phyloP scores from a whole-genome alignment of 2,888 invertebrate genomes.

The Acanthosepion lycidas region DNA sequence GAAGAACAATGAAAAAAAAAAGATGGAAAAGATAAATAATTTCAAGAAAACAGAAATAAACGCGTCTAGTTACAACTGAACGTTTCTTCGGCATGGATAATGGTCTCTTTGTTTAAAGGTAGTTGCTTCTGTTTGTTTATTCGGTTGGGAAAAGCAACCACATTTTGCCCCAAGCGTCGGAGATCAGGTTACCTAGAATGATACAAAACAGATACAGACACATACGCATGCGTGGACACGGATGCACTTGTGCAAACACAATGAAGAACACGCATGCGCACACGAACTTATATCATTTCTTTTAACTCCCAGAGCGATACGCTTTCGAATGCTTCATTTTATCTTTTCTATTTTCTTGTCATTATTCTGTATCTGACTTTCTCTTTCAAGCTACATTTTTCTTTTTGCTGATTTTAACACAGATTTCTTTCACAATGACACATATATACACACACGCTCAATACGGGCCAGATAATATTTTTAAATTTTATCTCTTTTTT shows the following conservation, averaged over 20 bases:
- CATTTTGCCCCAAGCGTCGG: background rate
- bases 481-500: too few relatives aligned
- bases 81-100: too few relatives aligned
- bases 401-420: background rate
- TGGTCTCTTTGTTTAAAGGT: background rate
- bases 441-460: background rate
- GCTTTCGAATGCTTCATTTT: background rate
- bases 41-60: too few relatives aligned
- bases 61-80: too few relatives aligned
- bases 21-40: too few relatives aligned
- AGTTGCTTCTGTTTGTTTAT: background rate
- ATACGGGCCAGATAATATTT: too few relatives aligned
- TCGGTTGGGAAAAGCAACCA: background rate
- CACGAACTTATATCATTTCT: background rate
- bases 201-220: background rate
- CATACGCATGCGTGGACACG: background rate
- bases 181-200: background rate
- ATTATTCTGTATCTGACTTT: background rate
- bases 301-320: background rate
- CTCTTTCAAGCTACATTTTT: background rate
- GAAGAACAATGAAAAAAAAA: too few relatives aligned
- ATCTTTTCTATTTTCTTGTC: background rate
- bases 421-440: background rate
- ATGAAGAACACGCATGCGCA: constrained; percentile 1
- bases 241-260: constrained; percentile 33